Base-by-base conservation (phyloP, 2,888 invertebrate species). In the Electrophaes corylata region DNA sequence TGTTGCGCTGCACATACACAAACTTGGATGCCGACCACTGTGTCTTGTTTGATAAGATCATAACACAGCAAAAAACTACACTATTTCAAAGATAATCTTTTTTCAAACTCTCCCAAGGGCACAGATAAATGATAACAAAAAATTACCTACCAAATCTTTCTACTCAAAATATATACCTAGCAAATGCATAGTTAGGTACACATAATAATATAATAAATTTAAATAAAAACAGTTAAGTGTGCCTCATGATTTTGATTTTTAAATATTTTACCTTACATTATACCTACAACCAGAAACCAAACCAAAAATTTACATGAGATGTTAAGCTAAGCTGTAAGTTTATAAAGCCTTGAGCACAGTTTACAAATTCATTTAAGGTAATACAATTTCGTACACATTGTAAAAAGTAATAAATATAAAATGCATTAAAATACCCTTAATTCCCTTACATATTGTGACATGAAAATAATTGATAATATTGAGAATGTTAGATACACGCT, bases 341-440 rank as follows among this genome's bases (percentile, higher is more conserved):
- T 12, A 39, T 14, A 31, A n/a, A n/a, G 5, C n/a, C 29, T 35
- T 37, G n/a, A 11, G 40, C 14, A 54, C 4, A 39, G 55, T 62
- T 43, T n/a, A 51, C 11, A 70, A 66, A 71, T 67, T 66, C 63
- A 64, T 79, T 78, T 76, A 76, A 66, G 3, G 26, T 10, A 49
- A 70, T 31, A 33, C 31, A 20, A 54, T 37, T 52, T 47, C 35
- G 23, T 50, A 48, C 67, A 72, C 67, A 73, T 66, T 76, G 70
- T 54, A 68, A 69, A 67, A 69, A 62, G 57, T 65, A 70, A 81
- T 79, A 83, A 85, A 82, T 57, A 59, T 83, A 84, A 84, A 67
- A 83, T 83, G 84, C 81, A 69, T 71, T 75, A 75, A 81, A 78
- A 75, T 80, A 83, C 81, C 84, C 81, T 79, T 72, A 73, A 67